Conservation (phyloP, 53 echinoderm and acorn worm species). For the Zoroaster sp. region DNA sequence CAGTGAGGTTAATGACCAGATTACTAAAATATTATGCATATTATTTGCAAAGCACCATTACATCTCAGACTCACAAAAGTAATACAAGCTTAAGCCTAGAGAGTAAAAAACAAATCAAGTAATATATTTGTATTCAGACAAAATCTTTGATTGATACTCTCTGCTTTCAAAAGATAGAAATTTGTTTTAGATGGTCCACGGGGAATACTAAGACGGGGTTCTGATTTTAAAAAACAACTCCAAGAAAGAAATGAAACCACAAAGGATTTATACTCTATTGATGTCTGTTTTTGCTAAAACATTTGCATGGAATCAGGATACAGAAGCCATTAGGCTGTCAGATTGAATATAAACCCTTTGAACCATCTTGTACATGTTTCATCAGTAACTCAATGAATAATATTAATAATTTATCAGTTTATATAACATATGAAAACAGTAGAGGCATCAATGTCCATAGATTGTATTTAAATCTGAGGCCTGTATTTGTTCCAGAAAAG, state of each 20-base stretch:
- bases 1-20: neutral
- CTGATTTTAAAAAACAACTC: neutral
- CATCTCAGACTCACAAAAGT: too few species aligned
- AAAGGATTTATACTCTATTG: neutral
- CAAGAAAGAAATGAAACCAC: neutral
- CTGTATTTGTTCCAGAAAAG: neutral
- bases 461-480: neutral
- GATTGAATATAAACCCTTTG: neutral
- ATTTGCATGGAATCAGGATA: neutral
- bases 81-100: neutral
- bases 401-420: neutral
- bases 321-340: neutral
- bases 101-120: neutral
- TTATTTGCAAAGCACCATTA: neutral
- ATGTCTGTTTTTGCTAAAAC: neutral
- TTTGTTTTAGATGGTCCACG: neutral
- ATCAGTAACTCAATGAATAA: conserved; percentile 1
- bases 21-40: neutral
- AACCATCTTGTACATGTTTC: neutral
- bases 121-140: neutral
- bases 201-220: neutral
- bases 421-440: neutral
- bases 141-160: neutral
- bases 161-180: conserved; percentile 21
- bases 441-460: neutral